Percentiles rank a stretch among this genome's conserved stretches.
These are phyloP conservation scores for Asarcornis scutulata DNA, from an alignment of 2,113 vertebrate genomes.

Conservation along the genomic window DNA sequence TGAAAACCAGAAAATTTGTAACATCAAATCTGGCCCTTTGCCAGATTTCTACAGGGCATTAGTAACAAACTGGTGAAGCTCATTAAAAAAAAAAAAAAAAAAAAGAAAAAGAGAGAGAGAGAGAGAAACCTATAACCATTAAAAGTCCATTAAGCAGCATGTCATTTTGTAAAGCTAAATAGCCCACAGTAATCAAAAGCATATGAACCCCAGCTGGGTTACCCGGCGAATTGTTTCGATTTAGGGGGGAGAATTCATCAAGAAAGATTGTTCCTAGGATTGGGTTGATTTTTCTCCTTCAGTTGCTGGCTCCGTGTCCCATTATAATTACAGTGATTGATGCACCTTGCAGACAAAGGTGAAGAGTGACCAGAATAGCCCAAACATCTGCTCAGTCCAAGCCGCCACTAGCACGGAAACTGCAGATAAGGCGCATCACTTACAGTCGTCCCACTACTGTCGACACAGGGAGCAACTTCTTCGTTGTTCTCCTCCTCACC, in stretches of 20 bases:
- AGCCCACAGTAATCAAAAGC: slow-evolving; percentile 99
- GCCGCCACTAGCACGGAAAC: slow-evolving; percentile 55
- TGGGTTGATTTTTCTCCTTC: slow-evolving; percentile 89
- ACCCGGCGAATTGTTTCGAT: slow-evolving; percentile 97
- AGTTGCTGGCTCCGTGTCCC: slow-evolving; percentile 81
- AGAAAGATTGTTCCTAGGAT: slow-evolving; percentile 91
- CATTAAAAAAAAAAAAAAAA: slow-evolving; percentile 91
- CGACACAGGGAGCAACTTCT: slow-evolving; percentile 26
- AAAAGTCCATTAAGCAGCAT: slow-evolving; percentile 99
- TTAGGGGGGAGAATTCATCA: slow-evolving; percentile 95
- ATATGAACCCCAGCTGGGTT: slow-evolving; percentile 99
- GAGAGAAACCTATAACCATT: slow-evolving; percentile 99
- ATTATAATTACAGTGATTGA: slow-evolving; percentile 87
- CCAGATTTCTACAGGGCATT: slow-evolving; percentile 98
- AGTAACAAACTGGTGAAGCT: slow-evolving; percentile 99
- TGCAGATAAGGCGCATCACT: slow-evolving; percentile 57
- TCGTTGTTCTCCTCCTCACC: not conserved
- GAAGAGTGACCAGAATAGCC: slow-evolving; percentile 82
- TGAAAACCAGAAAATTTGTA: slow-evolving; percentile 86
- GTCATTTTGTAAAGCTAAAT: slow-evolving; percentile 99
- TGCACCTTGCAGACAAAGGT: slow-evolving; percentile 82
- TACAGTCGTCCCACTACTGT: slow-evolving; percentile 9
- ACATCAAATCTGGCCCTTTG: slow-evolving; percentile 86
- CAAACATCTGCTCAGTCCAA: slow-evolving; percentile 74
- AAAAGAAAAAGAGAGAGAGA: slow-evolving; percentile 35